phyloP scores from a whole-genome alignment of 2,113 vertebrate species.

The Misgurnus anguillicaudatus region DNA sequence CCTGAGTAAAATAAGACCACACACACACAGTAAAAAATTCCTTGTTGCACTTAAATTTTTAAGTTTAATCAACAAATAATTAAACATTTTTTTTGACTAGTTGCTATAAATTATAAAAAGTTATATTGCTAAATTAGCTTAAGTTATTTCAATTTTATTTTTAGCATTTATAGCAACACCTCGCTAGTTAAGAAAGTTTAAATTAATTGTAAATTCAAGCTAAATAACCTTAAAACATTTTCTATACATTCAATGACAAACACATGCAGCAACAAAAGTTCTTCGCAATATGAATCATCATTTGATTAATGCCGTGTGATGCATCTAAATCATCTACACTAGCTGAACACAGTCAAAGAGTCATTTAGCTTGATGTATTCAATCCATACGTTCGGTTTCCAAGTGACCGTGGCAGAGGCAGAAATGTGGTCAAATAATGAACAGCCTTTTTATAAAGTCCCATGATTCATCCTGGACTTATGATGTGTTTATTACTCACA shows the following conservation, averaged over 20 bases:
- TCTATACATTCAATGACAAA: neutral
- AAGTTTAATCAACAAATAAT: too few relatives aligned
- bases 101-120: too few relatives aligned
- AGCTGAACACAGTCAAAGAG: neutral
- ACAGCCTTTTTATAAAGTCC: conserved; percentile 23
- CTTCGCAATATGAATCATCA: conserved; percentile 14
- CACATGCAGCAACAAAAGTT: neutral
- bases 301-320: neutral
- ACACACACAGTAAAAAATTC: too few relatives aligned
- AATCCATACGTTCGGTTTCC: conserved; percentile 14
- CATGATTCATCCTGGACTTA: conserved; percentile 25
- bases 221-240: neutral
- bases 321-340: neutral
- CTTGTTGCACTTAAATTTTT: too few relatives aligned
- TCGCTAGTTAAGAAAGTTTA: too few relatives aligned
- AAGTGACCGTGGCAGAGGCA: conserved; percentile 7
- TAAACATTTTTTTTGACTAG: too few relatives aligned
- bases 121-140: too few relatives aligned
- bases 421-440: conserved; percentile 35
- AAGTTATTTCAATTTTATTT: too few relatives aligned
- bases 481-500: conserved; percentile 42
- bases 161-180: too few relatives aligned
- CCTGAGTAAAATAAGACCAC: too few relatives aligned
- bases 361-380: conserved; percentile 4
- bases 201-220: too few relatives aligned